Evolutionary conservation across 2,888 invertebrate genomes (phyloP), one percentile per base, ranked within the genome.

Genomic region (Mechanitis mazaeus): DNA sequence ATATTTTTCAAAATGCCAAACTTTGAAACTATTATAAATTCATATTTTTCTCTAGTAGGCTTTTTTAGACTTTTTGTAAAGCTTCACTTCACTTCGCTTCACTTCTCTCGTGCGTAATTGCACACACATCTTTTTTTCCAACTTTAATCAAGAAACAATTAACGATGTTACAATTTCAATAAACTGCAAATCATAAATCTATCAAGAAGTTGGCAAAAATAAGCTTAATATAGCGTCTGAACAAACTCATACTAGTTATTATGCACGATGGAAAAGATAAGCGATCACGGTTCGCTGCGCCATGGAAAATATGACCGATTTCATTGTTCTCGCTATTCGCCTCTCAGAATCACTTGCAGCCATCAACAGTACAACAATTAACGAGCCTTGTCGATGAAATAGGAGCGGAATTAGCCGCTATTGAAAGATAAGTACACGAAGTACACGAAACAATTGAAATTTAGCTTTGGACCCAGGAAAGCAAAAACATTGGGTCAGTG

Each of bases 321-420:
- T 87, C 89, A 90, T 90, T 90, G 89, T 90, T 89, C 84, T 83
- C 77, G 83, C 80, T 82, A 80, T 82, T 84, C 78, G 81, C 78
- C 81, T 81, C 83, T 84, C 84, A 85, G 88, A 89, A 89, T 89
- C 89, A 88, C 89, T 87, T 82, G 84, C 79, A 81, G 84, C 85
- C 86, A 88, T 88, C 88, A 86, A 84, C 87, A 81, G 77, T 84
- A 83, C 84, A 84, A 81, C 84, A 87, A 79, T 87, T 85, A 90
- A 89, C 88, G 89, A 89, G 85, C 79, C 88, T 88, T 88, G 89
- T 89, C 89, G 87, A 88, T 81, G 84, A 83, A 84, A 85, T 87
- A 85, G 83, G 80, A 79, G 81, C 83, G 80, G 85, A 84, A 87
- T 89, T 87, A 83, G 84, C 85, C 81, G 83, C 80, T 82, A 82